These are phyloP conservation scores for Cantharis rustica DNA, from an alignment of 2,888 invertebrate species.

Conservation along the genomic window DNA sequence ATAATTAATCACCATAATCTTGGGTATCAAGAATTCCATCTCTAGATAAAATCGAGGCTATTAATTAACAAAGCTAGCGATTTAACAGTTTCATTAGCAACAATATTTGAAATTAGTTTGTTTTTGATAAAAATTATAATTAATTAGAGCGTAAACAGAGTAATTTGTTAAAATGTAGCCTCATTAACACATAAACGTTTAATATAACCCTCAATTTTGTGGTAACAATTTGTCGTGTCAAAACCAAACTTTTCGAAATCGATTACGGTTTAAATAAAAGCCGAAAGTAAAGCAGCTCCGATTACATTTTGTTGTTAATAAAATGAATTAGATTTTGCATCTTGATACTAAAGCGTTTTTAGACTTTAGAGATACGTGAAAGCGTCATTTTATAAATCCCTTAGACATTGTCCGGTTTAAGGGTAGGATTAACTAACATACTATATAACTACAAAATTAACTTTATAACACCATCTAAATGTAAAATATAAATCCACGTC, in stretches of 20 bases:
- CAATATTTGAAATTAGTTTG: background rate
- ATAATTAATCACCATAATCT: background rate
- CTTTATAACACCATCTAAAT: background rate
- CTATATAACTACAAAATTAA: background rate
- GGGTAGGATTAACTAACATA: background rate
- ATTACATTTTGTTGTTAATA: background rate
- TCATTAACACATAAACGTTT: background rate
- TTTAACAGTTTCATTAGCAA: background rate
- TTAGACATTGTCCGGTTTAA: conserved; percentile 2
- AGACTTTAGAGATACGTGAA: background rate
- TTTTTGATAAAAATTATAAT: background rate
- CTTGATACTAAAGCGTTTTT: background rate
- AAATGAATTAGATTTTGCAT: background rate
- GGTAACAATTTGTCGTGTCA: background rate
- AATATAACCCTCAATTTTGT: background rate
- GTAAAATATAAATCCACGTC: background rate
- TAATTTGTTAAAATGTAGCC: background rate
- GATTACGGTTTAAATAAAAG: background rate
- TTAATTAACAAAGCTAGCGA: background rate
- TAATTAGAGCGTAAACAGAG: background rate
- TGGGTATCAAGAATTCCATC: background rate
- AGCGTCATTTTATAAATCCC: background rate
- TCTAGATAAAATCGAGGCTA: background rate
- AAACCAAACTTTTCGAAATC: background rate
- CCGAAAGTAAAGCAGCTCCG: background rate